Evolutionary conservation across 2,797 vertebrate genomes (phyloP).

Genomic region (Alcedo quadribrachys): DNA sequence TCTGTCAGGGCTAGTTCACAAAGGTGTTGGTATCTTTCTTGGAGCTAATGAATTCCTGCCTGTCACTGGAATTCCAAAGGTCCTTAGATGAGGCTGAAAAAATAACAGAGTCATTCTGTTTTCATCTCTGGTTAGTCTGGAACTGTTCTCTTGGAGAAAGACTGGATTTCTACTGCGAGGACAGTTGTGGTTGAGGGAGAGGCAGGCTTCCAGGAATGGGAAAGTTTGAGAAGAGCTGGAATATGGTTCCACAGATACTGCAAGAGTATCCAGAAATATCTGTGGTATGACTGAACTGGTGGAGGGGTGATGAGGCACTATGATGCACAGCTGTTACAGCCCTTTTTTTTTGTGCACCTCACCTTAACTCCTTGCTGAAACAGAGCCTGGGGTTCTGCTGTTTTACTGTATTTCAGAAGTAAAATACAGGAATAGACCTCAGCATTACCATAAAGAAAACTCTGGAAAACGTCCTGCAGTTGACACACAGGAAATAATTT

Average conservation of each 20-base stretch:
- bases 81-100: background rate
- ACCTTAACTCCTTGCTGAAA: background rate
- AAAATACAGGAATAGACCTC: background rate
- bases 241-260: background rate
- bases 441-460: background rate
- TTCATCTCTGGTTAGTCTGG: background rate
- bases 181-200: background rate
- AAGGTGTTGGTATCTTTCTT: background rate
- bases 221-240: slow-evolving; percentile 13
- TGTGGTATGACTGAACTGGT: background rate
- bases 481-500: background rate
- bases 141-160: background rate
- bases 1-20: background rate
- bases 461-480: background rate
- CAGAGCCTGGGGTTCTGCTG: background rate
- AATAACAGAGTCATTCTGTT: background rate
- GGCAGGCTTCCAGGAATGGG: background rate
- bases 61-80: background rate
- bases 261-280: background rate
- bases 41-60: background rate
- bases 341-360: background rate
- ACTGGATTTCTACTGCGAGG: background rate
- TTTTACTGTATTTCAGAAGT: background rate
- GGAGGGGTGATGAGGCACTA: background rate
- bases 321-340: background rate